phyloP scores from a whole-genome alignment of 2,113 vertebrate genomes.

The Gorsachius goisagi region DNA sequence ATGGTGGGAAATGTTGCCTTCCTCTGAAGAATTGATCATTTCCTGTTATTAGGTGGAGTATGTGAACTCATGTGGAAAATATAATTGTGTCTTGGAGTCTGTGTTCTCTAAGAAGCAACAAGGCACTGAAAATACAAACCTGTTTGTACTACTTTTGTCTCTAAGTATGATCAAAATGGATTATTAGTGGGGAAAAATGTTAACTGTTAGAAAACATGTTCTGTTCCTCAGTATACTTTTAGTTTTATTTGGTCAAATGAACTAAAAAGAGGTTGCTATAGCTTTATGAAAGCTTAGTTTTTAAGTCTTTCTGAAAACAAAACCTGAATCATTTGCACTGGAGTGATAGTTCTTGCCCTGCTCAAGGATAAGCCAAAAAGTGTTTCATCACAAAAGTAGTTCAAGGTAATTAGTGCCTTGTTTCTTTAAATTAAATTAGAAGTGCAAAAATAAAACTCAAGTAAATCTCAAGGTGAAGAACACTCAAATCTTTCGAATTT shows the following conservation, averaged over 20 bases:
- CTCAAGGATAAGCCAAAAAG: constrained; percentile 61
- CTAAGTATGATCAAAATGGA: background rate
- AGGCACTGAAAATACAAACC: background rate
- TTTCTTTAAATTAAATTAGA: constrained; percentile 65
- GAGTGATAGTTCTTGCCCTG: constrained; percentile 19
- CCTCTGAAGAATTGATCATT: background rate
- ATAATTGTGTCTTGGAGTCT: background rate
- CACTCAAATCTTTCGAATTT: constrained; percentile 21
- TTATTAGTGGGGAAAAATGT: background rate
- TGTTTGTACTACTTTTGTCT: background rate
- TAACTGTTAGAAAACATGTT: background rate
- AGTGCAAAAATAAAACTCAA: constrained; percentile 65
- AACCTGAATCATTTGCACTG: background rate
- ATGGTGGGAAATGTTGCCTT: background rate
- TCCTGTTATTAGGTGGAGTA: background rate
- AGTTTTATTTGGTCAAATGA: background rate
- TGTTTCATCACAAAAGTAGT: constrained; percentile 59
- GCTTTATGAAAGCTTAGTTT: background rate
- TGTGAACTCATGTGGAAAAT: background rate
- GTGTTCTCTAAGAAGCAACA: background rate
- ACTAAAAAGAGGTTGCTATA: background rate
- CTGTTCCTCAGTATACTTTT: background rate
- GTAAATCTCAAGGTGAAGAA: constrained; percentile 69
- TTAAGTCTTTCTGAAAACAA: background rate
- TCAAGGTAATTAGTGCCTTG: constrained; percentile 70